Base-by-base conservation (phyloP, 2,113 vertebrate genomes). In the Caranx ignobilis region DNA sequence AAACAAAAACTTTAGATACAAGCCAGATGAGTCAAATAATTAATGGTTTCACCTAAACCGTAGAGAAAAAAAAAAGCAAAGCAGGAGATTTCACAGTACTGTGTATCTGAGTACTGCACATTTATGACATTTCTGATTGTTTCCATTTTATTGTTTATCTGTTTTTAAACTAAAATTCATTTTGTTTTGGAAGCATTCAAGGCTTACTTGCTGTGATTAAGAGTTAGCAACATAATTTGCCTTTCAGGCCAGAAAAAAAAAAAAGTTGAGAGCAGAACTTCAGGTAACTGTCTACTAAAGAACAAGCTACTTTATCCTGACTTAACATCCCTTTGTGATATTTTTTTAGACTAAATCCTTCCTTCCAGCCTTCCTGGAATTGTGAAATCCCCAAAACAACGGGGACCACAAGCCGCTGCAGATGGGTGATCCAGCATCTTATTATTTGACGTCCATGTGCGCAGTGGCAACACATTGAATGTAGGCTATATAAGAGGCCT, bases 1-100 rank as follows among this genome's bases (percentile, higher is more conserved):
- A 87, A 86, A 80, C 76, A 85, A 83, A 83, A 79, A 72, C 64
- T 76, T 81, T 79, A 77, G 72, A 84, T 85, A 90, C 71, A 84
- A 89, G 80, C 73, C 86, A 11, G 65, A 84, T 77, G 78, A 77
- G 70, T 82, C 75, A 70, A 64, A 70, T 50, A 69, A 85, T 52
- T 26, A 26, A 71, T 74, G 26, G 64, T 69, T 86, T 79, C 26
- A 55, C 12, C 32, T 77, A 54, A 86, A 84, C 26, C 26, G 76
- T 48, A 67, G 7, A 37, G 50, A 79, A 81, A 72, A 71, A 55
- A 79, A 81, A 72, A 71, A 79, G 70, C 76, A 75, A 88, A 85
- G 74, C 69, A 63, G 71, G 80, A 77, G 43, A 34, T 87, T 84
- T 84, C 56, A 75, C 74, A 71, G 75, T 48, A 86, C 81, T 75